Base-by-base conservation (phyloP, 2,888 invertebrate genomes). In the Erpobdella octoculata region DNA sequence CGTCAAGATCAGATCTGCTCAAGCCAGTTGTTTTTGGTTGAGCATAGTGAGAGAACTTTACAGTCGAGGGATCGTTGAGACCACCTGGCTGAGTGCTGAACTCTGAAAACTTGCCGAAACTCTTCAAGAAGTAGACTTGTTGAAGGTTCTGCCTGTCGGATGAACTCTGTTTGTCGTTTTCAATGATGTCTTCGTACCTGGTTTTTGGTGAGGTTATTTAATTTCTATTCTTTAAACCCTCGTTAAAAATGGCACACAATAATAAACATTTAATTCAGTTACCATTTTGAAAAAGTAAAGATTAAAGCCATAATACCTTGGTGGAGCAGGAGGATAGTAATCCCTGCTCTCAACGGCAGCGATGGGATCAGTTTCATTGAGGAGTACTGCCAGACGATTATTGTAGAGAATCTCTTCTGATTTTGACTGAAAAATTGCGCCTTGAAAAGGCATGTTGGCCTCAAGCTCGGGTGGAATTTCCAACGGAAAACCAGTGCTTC, bases 41-140 rank as follows among this genome's bases (percentile, higher is more conserved):
- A 9, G 18, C 53, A 5, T 53, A 21, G 4, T n/a, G 15, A n/a
- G 73, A 71, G 18, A 71, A 35, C 25, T 71, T 73, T 28, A 73
- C n/a, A 25, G 64, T 48, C 2, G 67, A 61, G 9, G 73, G 73
- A 9, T 41, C n/a, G 18, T 38, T 65, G 36, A 73, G 46, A 15
- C 65, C 73, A n/a, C 73, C 73, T 2, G 73, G 73, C 35, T 73
- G 73, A 21, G 71, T 66, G 68, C 68, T 68, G 25, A 46, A 18
- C 37, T 70, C 71, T 0, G 65, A 65, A 59, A 65, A 58, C 21
- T 71, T 73, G 6, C 73, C 73, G n/a, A 71, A 71, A 25, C 37
- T n/a, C 12, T 36, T 37, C 46, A 73, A 1, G 68, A 48, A 46
- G 18, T 38, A 28, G 21, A 37, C 36, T 61, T 18, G n/a, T n/a